Conservation (phyloP, 2,888 invertebrate species). For the Leucoptera coffeella region DNA sequence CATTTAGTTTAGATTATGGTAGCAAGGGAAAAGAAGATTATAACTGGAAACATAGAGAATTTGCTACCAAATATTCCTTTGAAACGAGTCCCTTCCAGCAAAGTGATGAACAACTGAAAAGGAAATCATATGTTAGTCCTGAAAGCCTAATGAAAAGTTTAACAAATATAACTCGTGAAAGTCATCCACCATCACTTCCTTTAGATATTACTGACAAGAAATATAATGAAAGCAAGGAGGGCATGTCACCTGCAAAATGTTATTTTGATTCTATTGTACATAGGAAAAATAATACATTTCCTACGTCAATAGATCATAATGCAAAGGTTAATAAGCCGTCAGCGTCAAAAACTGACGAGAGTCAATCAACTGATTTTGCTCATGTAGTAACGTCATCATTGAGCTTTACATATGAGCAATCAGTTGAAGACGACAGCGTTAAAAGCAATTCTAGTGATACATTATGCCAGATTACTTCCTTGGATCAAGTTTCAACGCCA, state of each 20-base stretch:
- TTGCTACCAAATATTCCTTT: conserved; percentile 18
- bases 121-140: too few species aligned
- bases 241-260: not conserved
- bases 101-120: not conserved
- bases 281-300: conserved; percentile 28
- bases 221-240: not conserved
- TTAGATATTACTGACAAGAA: not conserved
- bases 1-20: too few species aligned
- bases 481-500: conserved; percentile 47
- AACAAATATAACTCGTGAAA: not conserved
- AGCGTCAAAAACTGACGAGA: conserved; percentile 43
- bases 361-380: conserved; percentile 46
- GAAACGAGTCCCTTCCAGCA: conserved; percentile 6
- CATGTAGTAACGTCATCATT: conserved; percentile 45
- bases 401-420: conserved; percentile 46
- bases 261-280: too few species aligned
- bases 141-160: not conserved
- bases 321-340: conserved; percentile 33
- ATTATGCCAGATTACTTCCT: conserved; percentile 44
- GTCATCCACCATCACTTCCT: not conserved
- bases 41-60: conserved; percentile 50
- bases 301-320: conserved; percentile 32
- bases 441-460: conserved; percentile 50
- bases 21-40: too few species aligned
- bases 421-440: conserved; percentile 38